Base-by-base conservation (phyloP, 2,113 vertebrate genomes). In the Paramormyrops kingsleyae region DNA sequence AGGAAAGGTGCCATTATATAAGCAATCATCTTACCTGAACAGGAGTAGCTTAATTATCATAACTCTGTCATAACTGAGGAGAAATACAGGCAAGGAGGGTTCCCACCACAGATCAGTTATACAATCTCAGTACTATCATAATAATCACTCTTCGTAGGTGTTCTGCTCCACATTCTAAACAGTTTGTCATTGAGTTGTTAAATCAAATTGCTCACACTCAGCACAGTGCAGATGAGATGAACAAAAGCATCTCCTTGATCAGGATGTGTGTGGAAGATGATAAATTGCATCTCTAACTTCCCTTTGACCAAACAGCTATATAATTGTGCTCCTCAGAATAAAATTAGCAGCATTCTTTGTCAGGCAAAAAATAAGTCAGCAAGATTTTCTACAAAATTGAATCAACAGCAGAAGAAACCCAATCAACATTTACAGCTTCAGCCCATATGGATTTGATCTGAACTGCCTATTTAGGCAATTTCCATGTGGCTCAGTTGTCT, bases 101-200 rank as follows among this genome's bases (percentile, higher is more conserved):
- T 77, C 15, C 70, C 2, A 6, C 15, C 15, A 19, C 31, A 80
- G 74, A 80, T 27, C 44, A 31, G 83, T 47, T 47, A 50, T 50
- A 27, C 47, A 86, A 27, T 50, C 83, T 27, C 62, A 4, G 62
- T n/a, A 10, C 62, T 85, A 85, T 85, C 44, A 80, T 80, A 80
- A 42, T 42, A 86, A 50, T 86, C 21, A 50, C n/a, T 86, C n/a
- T 13, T 50, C 24, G 3, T 24, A 27, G 21, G n/a, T 86, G 44
- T 86, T 86, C 47, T 86, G 83, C 44, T 50, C 12, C 24, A 27
- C 83, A 50, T 12, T 86, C 83, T 27, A n/a, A 50, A 47, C 42
- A 50, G 83, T 86, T 49, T 86, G 47, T 86, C 83, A 50, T 31
- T 50, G 47, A 86, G 83, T 50, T 50, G 47, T 86, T 86, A 50